Evolutionary conservation across 2,797 vertebrate species (phyloP).

Genomic region (Spatula clypeata): DNA sequence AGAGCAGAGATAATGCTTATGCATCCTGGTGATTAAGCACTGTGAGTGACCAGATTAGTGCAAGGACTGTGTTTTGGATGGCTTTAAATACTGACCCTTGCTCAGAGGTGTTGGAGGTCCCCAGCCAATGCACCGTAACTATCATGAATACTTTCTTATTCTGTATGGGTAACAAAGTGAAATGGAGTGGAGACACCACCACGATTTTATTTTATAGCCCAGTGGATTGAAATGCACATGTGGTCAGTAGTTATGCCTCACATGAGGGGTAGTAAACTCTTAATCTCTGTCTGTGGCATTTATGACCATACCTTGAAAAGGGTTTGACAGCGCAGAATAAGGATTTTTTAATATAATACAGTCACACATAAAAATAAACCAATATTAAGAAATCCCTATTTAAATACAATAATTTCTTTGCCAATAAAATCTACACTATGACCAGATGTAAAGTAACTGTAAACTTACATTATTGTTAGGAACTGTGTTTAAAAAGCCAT

Average conservation of each 20-base stretch:
- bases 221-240: neutral
- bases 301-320: neutral
- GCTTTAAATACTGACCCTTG: neutral
- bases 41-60: neutral
- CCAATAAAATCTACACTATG: neutral
- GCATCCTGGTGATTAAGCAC: neutral
- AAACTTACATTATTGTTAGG: slow-evolving; percentile 24
- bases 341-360: neutral
- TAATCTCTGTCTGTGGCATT: neutral
- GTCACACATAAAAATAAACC: neutral
- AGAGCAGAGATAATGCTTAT: neutral
- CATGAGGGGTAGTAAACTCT: neutral
- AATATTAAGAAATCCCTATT: neutral
- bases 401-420: neutral
- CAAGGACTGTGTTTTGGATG: neutral
- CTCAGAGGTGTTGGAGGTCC: neutral
- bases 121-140: neutral
- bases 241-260: neutral
- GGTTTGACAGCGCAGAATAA: neutral
- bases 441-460: slow-evolving; percentile 34
- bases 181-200: neutral
- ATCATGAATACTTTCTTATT: neutral
- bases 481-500: slow-evolving; percentile 26
- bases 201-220: neutral
- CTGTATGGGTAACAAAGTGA: neutral